These are phyloP conservation scores for Gymnoscelis rufifasciata DNA, from an alignment of 2,888 invertebrate genomes.

Conservation along the genomic window DNA sequence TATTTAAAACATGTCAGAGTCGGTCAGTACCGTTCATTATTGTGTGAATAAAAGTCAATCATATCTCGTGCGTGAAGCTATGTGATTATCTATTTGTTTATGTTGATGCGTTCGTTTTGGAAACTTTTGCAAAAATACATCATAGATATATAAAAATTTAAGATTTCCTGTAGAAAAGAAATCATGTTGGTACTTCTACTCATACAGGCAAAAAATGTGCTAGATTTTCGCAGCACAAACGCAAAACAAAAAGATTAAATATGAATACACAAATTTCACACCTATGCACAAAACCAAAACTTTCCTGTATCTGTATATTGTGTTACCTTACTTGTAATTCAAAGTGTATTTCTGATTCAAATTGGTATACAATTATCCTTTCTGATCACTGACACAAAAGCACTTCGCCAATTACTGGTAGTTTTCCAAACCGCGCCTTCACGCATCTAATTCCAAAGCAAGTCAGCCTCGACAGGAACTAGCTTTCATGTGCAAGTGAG, in stretches of 20 bases:
- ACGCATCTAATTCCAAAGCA: slow-evolving; percentile 23
- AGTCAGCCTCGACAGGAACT: slow-evolving; percentile 27
- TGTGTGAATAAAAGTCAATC: slow-evolving; percentile 3
- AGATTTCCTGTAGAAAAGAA: too few relatives aligned
- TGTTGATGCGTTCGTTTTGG: not conserved
- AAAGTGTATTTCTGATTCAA: too few relatives aligned
- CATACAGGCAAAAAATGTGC: too few relatives aligned
- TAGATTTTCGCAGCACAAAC: too few relatives aligned
- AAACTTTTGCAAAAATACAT: not conserved
- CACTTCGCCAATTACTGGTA: slow-evolving; percentile 8
- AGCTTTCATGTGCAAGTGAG: slow-evolving; percentile 32
- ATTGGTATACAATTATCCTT: not conserved
- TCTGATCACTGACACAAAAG: not conserved
- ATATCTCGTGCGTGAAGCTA: not conserved
- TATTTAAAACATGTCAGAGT: slow-evolving; percentile 21
- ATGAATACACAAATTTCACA: too few relatives aligned
- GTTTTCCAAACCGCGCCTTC: slow-evolving; percentile 18
- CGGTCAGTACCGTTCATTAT: slow-evolving; percentile 7
- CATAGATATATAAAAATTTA: too few relatives aligned
- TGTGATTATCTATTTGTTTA: not conserved
- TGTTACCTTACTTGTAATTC: too few relatives aligned
- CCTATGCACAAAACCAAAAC: too few relatives aligned
- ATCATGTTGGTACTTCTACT: too few relatives aligned
- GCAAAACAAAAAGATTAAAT: too few relatives aligned
- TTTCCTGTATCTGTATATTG: too few relatives aligned